Conservation (phyloP, 2,113 vertebrate genomes). For the Mustela nigripes region DNA sequence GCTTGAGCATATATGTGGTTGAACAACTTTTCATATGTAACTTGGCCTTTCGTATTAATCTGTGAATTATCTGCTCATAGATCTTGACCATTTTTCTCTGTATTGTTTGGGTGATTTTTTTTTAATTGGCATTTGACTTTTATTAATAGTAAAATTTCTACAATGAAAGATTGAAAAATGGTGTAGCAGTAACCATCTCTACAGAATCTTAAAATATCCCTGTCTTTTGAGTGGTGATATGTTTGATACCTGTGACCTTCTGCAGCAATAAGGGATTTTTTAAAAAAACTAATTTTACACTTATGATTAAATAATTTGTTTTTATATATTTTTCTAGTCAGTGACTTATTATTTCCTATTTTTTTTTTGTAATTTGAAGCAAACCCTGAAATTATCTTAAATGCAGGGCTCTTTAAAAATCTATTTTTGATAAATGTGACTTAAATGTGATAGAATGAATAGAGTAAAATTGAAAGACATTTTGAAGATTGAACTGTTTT, state of each 20-base stretch:
- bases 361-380: conserved; percentile 32
- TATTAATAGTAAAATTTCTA: conserved; percentile 29
- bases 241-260: conserved; percentile 32
- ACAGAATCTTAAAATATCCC: not conserved
- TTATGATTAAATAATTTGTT: conserved; percentile 36
- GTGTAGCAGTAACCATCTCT: not conserved
- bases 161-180: conserved; percentile 19
- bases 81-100: not conserved
- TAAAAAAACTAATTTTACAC: not conserved
- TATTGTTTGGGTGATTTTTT: conserved; percentile 4
- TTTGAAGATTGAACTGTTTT: conserved; percentile 32
- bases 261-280: not conserved
- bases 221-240: not conserved
- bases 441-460: conserved; percentile 38
- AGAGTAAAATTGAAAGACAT: conserved; percentile 65
- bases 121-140: conserved; percentile 17
- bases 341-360: not conserved
- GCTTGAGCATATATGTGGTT: not conserved
- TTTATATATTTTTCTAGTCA: conserved; percentile 51
- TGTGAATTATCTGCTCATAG: conserved; percentile 7
- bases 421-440: conserved; percentile 43
- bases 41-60: conserved; percentile 12
- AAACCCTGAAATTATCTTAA: conserved; percentile 49
- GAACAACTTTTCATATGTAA: conserved; percentile 2
- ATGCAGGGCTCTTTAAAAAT: conserved; percentile 32